Evolutionary conservation across 2,113 vertebrate species (phyloP), one percentile per base, ranked within the genome.

Genomic region (Actinemys pallida): DNA sequence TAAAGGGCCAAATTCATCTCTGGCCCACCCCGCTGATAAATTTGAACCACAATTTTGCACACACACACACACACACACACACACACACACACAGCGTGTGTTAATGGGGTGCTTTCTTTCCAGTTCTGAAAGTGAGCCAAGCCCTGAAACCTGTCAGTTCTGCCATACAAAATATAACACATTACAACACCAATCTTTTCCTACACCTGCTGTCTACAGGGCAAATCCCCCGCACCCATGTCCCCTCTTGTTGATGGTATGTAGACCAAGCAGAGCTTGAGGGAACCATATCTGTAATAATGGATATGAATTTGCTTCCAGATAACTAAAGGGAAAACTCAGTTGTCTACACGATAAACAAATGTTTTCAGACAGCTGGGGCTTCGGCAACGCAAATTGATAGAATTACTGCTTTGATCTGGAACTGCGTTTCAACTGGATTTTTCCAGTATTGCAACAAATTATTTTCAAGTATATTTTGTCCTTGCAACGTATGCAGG

Each of bases 21-120:
- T 83, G 53, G 9, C 29, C 20, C 57, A 7, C 35, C 39, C 22
- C 93, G 1, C 5, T 62, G 52, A 72, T 72, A 72, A 72, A 72
- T 39, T 39, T 39, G 65, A 19, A 72, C 19, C n/a, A 72, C 19
- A 39, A 22, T 72, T 72, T 72, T 72, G 9, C 39, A 39, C 39
- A 39, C 39, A 39, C 19, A 3, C 17, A 2, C n/a, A 10, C 35
- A 5, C 13, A 1, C 62, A 1, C 62, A 8, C 62, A n/a, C n/a
- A 9, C 17, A 2, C n/a, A 10, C n/a, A 5, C 29, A 2, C 62
- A 9, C 17, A 57, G 12, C 6, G 52, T 9, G 4, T 88, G 20
- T 56, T 42, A 59, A 1, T 87, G 27, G 62, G 17, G 10, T 82
- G 24, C 59, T 17, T 92, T 84, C 20, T 19, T 11, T 90, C 85